Evolutionary conservation across 2,888 invertebrate genomes (phyloP).

Genomic region (Lepidochitona cinerea): DNA sequence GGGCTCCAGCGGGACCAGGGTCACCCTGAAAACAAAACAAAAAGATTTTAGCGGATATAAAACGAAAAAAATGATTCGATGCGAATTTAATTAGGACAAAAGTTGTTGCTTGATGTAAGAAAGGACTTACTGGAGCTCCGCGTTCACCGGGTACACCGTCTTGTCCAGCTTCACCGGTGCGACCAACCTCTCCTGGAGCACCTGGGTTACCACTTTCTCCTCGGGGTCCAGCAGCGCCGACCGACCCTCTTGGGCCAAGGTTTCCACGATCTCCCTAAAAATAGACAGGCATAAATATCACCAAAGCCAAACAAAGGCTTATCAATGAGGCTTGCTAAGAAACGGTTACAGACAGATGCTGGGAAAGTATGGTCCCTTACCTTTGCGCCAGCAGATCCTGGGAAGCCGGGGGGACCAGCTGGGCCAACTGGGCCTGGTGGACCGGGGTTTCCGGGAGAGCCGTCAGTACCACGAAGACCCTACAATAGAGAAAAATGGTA

Average conservation of each 20-base stretch:
- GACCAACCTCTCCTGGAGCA: conserved; percentile 32
- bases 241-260: conserved; percentile 44
- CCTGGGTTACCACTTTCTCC: conserved; percentile 46
- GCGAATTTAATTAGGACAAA: too few relatives aligned
- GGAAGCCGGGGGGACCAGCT: conserved; percentile 54
- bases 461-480: conserved; percentile 58
- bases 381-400: conserved; percentile 54
- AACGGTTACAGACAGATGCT: too few relatives aligned
- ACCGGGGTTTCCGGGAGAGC: conserved; percentile 81
- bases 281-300: too few relatives aligned
- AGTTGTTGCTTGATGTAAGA: too few relatives aligned
- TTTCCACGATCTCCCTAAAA: conserved; percentile 50
- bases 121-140: conserved; percentile 31
- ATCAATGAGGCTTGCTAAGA: too few relatives aligned
- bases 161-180: conserved; percentile 36
- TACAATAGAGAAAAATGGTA: conserved; percentile 19
- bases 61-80: too few relatives aligned
- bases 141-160: conserved; percentile 51
- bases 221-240: conserved; percentile 43
- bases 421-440: conserved; percentile 78
- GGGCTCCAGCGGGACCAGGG: conserved; percentile 73
- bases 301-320: background rate
- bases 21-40: conserved; percentile 80
- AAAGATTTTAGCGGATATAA: too few relatives aligned
- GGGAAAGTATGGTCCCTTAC: too few relatives aligned